Base-by-base conservation (phyloP, 2,888 invertebrate genomes). In the Sarcophaga rosellei region DNA sequence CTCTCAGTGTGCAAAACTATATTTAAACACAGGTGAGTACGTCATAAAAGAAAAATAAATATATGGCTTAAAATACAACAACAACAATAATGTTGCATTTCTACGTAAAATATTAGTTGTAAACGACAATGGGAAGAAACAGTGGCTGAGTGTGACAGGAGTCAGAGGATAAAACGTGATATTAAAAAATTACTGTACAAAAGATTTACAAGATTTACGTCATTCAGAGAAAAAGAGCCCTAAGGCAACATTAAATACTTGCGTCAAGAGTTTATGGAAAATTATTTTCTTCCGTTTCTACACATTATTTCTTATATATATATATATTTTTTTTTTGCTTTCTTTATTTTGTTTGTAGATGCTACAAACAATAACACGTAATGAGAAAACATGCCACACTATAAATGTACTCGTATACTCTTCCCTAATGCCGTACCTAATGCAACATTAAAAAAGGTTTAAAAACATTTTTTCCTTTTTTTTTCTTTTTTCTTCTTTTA, bases 201-300 rank as follows among this genome's bases (percentile, higher is more conserved):
- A 83, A 83, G 73, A 83, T 74, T 74, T 79, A 75, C 63, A 79
- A 66, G 47, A 68, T 45, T 11, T 63, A 59, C 21, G 47, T 65
- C 69, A 35, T 84, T 84, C 23, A 65, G 65, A 65, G 47, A 75
- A 79, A 84, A 66, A 75, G 61, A 21, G 74, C 69, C 75, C 75
- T 75, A 65, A 69, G 75, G 79, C 70, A 65, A 84, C 65, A 84
- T 84, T 84, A 84, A 80, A 84, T 84, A 80, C 84, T 84, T 79
- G 79, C 69, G 63, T 61, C 70, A 74, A 45, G 69, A 79, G 69
- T 75, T 84, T 65, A 75, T 65, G 47, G 70, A 47, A 84, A 84
- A 84, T 80, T 80, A 84, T 70, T 70, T 65, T 66, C 47, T 66
- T 79, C 45, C 75, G 35, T n/a, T 66, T 70, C 10, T 79, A 12